Conservation (phyloP, 2,888 invertebrate genomes). For the Drosophila lacicola region DNA sequence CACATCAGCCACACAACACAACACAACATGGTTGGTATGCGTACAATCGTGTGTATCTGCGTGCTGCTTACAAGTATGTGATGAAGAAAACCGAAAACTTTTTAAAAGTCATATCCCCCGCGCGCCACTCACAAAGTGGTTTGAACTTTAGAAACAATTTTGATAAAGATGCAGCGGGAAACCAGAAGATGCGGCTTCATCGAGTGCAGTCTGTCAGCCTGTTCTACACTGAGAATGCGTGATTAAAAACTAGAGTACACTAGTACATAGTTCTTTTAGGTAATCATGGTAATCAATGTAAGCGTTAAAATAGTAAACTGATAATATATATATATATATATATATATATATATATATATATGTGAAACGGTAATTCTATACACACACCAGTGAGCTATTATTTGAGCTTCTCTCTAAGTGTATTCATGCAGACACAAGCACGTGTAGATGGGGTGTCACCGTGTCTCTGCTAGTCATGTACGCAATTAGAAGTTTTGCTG, state of each 20-base stretch:
- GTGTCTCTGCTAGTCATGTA: constrained; percentile 78
- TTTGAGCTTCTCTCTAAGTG: constrained; percentile 38
- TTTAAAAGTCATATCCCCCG: constrained; percentile 75
- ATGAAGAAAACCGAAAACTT: constrained; percentile 61
- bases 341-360: neutral
- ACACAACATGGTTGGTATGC: constrained; percentile 37
- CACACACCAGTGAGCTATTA: neutral
- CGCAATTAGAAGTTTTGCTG: constrained; percentile 82
- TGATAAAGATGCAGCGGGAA: constrained; percentile 76
- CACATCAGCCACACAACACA: constrained; percentile 58
- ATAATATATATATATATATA: neutral
- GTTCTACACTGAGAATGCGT: constrained; percentile 33
- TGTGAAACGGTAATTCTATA: neutral
- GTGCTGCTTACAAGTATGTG: constrained; percentile 27
- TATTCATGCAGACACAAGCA: constrained; percentile 16
- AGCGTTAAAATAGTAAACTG: too few relatives aligned
- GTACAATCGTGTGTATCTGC: constrained; percentile 8
- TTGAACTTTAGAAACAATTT: constrained; percentile 80
- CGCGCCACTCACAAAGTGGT: constrained; percentile 69
- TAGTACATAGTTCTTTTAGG: neutral
- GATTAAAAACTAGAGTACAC: neutral
- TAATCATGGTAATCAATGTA: neutral
- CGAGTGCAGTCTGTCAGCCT: constrained; percentile 30
- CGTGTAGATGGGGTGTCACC: constrained; percentile 13
- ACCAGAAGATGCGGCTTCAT: constrained; percentile 35